phyloP scores from a whole-genome alignment of 2,797 vertebrate species.

The Botia kubotai region DNA sequence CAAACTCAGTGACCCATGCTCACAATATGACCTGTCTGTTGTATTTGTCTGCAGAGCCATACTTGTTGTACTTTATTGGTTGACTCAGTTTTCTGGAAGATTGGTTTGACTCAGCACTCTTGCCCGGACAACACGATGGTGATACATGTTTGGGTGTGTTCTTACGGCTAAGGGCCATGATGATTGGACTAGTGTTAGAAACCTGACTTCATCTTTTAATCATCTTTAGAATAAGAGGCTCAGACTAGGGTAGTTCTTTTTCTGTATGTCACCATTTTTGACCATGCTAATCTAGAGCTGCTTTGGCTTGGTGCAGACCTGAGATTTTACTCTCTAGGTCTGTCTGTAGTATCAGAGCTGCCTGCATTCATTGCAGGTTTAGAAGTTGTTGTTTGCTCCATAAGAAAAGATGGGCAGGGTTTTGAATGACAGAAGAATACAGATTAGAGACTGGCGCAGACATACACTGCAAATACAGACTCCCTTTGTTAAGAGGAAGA shows the following conservation, averaged over 20 bases:
- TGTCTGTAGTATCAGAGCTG: constrained; percentile 67
- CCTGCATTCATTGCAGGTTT: constrained; percentile 24
- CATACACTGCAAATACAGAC: constrained; percentile 51
- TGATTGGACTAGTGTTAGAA: constrained; percentile 6
- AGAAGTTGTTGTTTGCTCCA: constrained; percentile 58
- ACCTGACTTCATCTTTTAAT: constrained; percentile 44
- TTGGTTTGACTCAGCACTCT: background rate
- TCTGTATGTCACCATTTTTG: constrained; percentile 18
- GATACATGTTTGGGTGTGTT: constrained; percentile 11
- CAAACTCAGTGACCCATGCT: background rate
- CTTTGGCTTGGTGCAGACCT: constrained; percentile 10
- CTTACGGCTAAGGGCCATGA: background rate
- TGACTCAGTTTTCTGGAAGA: background rate
- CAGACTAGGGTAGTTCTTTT: constrained; percentile 16
- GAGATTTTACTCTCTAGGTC: constrained; percentile 6
- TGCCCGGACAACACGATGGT: background rate
- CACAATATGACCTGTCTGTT: background rate
- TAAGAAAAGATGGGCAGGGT: constrained; percentile 35
- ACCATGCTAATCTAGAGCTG: constrained; percentile 23
- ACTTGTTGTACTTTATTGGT: constrained; percentile 3
- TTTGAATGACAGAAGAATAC: constrained; percentile 55
- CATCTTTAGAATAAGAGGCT: constrained; percentile 54
- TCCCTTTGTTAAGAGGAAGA: constrained; percentile 52
- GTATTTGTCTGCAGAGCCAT: background rate
- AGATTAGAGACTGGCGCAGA: constrained; percentile 60